Conservation (phyloP, 2,113 vertebrate genomes). For the Ariopsis seemanni region DNA sequence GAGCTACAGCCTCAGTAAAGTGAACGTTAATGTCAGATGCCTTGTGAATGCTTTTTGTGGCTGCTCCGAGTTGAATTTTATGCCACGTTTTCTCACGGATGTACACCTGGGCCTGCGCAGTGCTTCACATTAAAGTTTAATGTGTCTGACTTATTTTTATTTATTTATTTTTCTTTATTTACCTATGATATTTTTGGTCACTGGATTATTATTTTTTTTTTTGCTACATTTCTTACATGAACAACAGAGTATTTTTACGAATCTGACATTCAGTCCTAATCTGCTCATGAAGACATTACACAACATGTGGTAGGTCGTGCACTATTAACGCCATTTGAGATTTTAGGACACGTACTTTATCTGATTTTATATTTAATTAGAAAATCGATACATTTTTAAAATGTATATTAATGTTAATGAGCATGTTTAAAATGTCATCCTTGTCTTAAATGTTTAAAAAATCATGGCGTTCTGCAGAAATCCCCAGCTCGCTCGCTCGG, state of each 20-base stretch:
- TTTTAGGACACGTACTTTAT: background rate
- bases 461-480: conserved; percentile 28
- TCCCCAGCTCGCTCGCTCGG: conserved; percentile 17
- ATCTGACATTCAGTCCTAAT: background rate
- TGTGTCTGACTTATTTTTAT: background rate
- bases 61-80: background rate
- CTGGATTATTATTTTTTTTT: too few relatives aligned
- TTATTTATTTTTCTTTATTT: background rate
- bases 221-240: too few relatives aligned
- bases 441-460: background rate
- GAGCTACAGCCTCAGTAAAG: conserved; percentile 2
- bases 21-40: background rate
- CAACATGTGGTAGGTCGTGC: background rate
- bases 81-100: background rate
- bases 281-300: background rate
- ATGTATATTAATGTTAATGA: background rate
- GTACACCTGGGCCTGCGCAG: background rate
- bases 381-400: background rate
- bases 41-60: too few relatives aligned
- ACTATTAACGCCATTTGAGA: background rate
- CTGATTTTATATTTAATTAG: background rate
- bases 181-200: background rate
- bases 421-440: background rate
- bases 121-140: background rate
- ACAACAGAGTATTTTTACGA: background rate